Conservation (phyloP, 2,113 vertebrate genomes). For the Empidonax traillii region DNA sequence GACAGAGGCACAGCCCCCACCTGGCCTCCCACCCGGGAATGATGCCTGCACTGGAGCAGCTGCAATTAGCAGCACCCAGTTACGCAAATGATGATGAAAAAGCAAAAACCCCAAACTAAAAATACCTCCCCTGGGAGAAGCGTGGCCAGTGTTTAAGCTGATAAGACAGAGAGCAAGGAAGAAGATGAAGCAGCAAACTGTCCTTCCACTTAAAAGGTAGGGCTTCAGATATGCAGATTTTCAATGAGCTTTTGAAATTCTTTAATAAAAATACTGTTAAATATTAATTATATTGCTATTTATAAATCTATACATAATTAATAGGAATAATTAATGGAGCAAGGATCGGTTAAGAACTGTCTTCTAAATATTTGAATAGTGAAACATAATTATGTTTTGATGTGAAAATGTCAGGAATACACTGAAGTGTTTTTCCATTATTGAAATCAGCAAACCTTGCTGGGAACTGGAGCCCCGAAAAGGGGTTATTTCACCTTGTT, state of each 20-base stretch:
- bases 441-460: neutral
- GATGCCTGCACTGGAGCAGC: rapidly evolving
- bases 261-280: constrained; percentile 62
- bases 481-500: neutral
- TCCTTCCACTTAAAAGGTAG: constrained; percentile 40
- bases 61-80: neutral
- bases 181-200: neutral
- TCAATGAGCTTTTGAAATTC: constrained; percentile 38
- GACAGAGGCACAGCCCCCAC: neutral
- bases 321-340: constrained; percentile 63
- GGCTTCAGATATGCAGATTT: constrained; percentile 45
- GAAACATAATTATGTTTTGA: constrained; percentile 58
- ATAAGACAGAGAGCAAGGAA: neutral
- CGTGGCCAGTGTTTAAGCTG: neutral
- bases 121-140: neutral
- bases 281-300: constrained; percentile 68
- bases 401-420: constrained; percentile 46
- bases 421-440: constrained; percentile 1
- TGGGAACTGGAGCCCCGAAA: neutral
- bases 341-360: constrained; percentile 27
- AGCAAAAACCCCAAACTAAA: neutral
- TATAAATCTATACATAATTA: constrained; percentile 71
- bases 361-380: constrained; percentile 66
- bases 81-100: neutral
- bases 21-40: neutral